Evolutionary conservation across 2,888 invertebrate genomes (phyloP), one percentile per base, ranked within the genome.

Genomic region (Phalera bucephala): DNA sequence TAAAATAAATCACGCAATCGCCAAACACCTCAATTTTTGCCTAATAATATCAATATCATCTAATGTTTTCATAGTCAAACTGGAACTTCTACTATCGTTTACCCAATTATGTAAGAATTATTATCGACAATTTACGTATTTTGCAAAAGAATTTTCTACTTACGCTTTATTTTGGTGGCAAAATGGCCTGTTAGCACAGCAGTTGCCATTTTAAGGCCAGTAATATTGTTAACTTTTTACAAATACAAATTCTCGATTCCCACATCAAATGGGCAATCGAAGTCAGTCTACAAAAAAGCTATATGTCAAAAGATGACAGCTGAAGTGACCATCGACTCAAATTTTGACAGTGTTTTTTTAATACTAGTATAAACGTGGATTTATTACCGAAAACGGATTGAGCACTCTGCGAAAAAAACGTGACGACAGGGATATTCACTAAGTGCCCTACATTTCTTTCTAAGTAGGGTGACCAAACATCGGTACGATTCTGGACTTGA

Each of bases 131-230:
- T 46, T 46, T 52, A 49, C 35, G 33, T 25, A 11, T 19, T 33
- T 7, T 36, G 25, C 7, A 28, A 26, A 40, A 20, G 21, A 8
- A 7, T 28, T 27, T 33, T 14, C 15, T 42, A 78, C 88, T 81
- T 72, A 88, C 89, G 71, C 44, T 85, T 68, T 35, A 80, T 53
- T 74, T 84, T 89, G 32, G 72, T 59, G 28, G 70, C 77, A 33
- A 80, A 67, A 59, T 79, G 77, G 60, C 83, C 78, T 58, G 72
- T 71, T 56, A 86, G 64, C 53, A 81, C 83, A 68, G 73, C 56
- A 41, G 83, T 65, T 72, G 89, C 83, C 89, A 89, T 89, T 79
- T 72, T 76, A 39, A 65, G 81, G 79, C 76, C 56, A 19, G 38
- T 36, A 51, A 36, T 41, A 32, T 36, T 21, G 20, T 20, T 22